phyloP scores from a whole-genome alignment of 1,140 invertebrate species.

The Drosophila sechellia region DNA sequence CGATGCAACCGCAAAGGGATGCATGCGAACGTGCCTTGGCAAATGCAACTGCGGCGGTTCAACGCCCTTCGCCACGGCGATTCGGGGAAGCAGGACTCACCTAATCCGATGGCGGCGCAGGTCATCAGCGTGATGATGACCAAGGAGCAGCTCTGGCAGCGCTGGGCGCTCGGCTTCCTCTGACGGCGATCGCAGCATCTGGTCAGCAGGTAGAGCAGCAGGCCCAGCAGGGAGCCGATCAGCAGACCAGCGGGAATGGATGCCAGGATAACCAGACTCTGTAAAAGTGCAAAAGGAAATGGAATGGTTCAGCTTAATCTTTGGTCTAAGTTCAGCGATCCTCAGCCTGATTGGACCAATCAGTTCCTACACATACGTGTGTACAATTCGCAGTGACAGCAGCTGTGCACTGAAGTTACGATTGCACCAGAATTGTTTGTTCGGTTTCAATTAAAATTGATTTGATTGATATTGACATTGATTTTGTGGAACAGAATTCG shows the following conservation, averaged over 20 bases:
- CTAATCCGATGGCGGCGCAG: constrained; percentile 89
- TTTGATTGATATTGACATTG: constrained; percentile 33
- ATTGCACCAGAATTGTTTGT: constrained; percentile 9
- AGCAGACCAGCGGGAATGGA: constrained; percentile 95
- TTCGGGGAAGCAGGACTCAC: constrained; percentile 56
- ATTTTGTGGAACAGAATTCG: not conserved
- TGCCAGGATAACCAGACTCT: constrained; percentile 95
- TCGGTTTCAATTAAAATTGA: constrained; percentile 1
- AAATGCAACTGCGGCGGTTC: constrained; percentile 37
- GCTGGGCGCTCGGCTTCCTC: constrained; percentile 90
- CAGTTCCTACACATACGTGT: too few species aligned
- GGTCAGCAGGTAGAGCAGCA: constrained; percentile 95
- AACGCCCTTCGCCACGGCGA: constrained; percentile 25
- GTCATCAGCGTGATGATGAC: constrained; percentile 93
- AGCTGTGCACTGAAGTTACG: not conserved
- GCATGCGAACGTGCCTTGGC: constrained; percentile 27
- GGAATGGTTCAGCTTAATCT: too few species aligned
- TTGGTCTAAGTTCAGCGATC: too few species aligned
- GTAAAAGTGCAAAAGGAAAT: constrained; percentile 44
- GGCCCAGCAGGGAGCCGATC: constrained; percentile 93
- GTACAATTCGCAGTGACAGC: not conserved
- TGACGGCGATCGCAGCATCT: constrained; percentile 96
- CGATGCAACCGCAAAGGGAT: constrained; percentile 23
- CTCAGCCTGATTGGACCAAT: too few species aligned
- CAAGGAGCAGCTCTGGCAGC: constrained; percentile 90